Conservation (phyloP, 2,797 vertebrate species). For the Acrossocheilus wenchowensis region DNA sequence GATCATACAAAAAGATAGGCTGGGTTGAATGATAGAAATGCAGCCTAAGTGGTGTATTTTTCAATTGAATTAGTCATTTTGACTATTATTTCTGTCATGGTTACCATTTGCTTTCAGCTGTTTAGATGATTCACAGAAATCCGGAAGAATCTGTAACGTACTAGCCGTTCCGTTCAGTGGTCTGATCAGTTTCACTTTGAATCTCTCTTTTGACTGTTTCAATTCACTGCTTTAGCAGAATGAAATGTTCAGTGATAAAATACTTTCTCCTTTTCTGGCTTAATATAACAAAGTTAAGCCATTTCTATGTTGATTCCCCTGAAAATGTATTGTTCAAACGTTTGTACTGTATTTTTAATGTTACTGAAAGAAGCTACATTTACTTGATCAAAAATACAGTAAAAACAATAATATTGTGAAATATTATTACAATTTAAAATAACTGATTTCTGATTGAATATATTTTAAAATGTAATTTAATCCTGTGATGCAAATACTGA, state of each 20-base stretch:
- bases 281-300: neutral
- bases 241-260: neutral
- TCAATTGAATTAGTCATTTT: conserved; percentile 25
- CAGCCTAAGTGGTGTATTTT: conserved; percentile 7
- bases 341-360: neutral
- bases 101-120: conserved; percentile 11
- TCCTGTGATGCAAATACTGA: neutral
- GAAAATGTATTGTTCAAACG: neutral
- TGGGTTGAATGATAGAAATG: neutral
- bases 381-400: neutral
- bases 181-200: conserved; percentile 3
- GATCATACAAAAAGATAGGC: neutral
- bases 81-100: conserved; percentile 29
- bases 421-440: neutral
- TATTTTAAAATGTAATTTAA: neutral
- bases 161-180: neutral
- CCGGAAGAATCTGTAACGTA: neutral
- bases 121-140: conserved; percentile 30
- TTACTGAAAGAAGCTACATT: neutral
- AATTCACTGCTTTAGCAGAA: neutral
- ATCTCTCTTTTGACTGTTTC: neutral
- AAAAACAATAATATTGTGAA: neutral
- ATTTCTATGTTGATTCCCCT: neutral
- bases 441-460: neutral
- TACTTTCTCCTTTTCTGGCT: neutral